Evolutionary conservation across 2,113 vertebrate genomes (phyloP).

Genomic region (Trachemys scripta): DNA sequence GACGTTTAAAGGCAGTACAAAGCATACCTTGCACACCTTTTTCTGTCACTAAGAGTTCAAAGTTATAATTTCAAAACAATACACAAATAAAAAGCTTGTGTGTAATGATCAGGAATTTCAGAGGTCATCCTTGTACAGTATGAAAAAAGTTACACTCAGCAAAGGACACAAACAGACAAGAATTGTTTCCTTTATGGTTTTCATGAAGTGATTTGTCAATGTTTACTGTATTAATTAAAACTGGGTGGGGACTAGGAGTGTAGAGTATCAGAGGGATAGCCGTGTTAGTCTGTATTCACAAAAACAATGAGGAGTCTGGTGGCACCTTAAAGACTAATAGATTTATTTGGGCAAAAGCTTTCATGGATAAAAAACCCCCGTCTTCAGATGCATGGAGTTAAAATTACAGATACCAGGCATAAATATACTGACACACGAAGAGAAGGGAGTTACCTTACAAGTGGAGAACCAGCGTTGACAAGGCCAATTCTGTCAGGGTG

Average conservation of each 20-base stretch:
- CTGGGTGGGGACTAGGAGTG: slow-evolving; percentile 44
- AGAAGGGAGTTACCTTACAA: no score
- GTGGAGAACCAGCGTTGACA: no score
- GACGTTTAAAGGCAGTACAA: background rate
- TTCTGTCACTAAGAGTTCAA: background rate
- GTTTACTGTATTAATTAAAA: slow-evolving; percentile 47
- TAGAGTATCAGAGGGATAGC: background rate
- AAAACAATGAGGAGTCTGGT: no score
- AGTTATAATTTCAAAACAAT: background rate
- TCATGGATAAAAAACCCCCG: no score
- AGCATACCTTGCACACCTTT: background rate
- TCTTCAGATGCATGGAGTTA: no score
- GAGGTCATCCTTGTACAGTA: background rate
- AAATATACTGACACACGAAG: no score
- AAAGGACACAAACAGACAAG: slow-evolving; percentile 32
- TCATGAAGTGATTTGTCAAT: background rate
- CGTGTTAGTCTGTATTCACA: no score
- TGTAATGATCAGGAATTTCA: background rate
- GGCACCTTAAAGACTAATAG: no score
- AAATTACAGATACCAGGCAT: no score
- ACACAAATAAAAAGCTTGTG: background rate
- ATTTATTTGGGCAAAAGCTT: no score
- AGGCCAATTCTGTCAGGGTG: no score
- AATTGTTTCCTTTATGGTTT: slow-evolving; percentile 1
- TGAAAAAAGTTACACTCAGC: slow-evolving; percentile 32